Evolutionary conservation across 2,113 vertebrate species (phyloP), one percentile per base, ranked within the genome.

Genomic region (Maccullochella peelii): DNA sequence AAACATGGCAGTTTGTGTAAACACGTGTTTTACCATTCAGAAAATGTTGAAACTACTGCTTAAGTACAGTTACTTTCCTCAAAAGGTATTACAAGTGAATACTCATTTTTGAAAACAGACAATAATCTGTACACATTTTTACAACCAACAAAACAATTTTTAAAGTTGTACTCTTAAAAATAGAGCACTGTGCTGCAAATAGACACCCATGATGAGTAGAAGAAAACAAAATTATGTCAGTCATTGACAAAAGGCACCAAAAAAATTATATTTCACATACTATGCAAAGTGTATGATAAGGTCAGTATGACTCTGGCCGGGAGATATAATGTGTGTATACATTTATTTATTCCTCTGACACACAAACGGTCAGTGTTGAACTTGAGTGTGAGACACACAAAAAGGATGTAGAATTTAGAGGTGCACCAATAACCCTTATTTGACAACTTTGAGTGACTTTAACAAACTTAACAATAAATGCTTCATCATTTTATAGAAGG

Each of bases 1-100:
- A 93, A 95, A 95, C 92, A 94, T 81, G 88, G 88, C 90, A 93
- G 87, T 73, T 73, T 84, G 84, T 90, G 92, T 93, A 94, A 94
- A 95, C 94, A 87, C 72, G 62, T 73, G 66, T 85, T 86, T 92
- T 73, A 86, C 84, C 73, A 61, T 84, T 84, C 72, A 86, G 88
- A 91, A 78, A 88, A 79, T 14, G 47, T 80, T 68, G 79, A 84
- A 80, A 79, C 74, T 71, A 87, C 83, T 61, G 76, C 61, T 65
- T 70, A 84, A 83, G 79, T 54, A 79, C 54, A 82, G 71, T 84
- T 75, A 70, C 47, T 84, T 63, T 83, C 63, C 77, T 79, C 88
- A 72, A 90, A 87, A 89, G 54, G 71, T 85, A 82, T 83, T 59
- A 90, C 23, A 77, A 86, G 63, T 65, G 71, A 85, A 83, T 79